These are phyloP conservation scores for Micromesistius poutassou DNA, from an alignment of 2,797 vertebrate species.

Conservation along the genomic window DNA sequence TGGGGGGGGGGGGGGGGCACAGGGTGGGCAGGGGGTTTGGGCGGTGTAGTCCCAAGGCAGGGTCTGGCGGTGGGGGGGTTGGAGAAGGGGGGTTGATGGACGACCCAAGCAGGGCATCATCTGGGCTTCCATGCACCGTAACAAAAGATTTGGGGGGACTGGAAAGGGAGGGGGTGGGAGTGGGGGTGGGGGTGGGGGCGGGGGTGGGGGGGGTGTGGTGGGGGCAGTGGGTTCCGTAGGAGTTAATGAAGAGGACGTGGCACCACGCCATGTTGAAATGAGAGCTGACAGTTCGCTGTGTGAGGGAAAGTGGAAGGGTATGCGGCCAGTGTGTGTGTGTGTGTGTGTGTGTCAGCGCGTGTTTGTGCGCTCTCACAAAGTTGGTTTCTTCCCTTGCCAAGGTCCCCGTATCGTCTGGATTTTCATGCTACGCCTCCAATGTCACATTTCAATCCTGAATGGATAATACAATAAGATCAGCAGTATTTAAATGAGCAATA, in stretches of 20 bases:
- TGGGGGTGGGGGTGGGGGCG: too few species aligned
- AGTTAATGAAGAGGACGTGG: conserved; percentile 58
- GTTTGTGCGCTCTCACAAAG: too few species aligned
- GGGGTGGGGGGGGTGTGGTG: background rate
- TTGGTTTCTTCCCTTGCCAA: background rate
- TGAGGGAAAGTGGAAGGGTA: background rate
- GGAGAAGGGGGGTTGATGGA: conserved; percentile 63
- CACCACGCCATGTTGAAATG: background rate
- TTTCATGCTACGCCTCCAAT: background rate
- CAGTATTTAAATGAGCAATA: background rate
- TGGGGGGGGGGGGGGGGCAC: conserved; percentile 5
- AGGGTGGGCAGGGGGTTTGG: conserved; percentile 25
- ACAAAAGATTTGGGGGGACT: conserved; percentile 60
- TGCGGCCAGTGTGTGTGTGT: too few species aligned
- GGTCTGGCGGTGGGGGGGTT: conserved; percentile 21
- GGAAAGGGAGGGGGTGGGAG: too few species aligned
- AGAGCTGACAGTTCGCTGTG: background rate
- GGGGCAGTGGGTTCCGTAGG: conserved; percentile 35
- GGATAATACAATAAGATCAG: background rate
- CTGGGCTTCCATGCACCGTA: conserved; percentile 56
- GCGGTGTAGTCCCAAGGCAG: background rate
- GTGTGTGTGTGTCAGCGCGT: too few species aligned
- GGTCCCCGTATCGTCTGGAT: too few species aligned
- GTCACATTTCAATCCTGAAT: background rate
- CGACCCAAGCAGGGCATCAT: conserved; percentile 63